Conservation (phyloP, 2,113 vertebrate genomes). For the Gracilinanus agilis region DNA sequence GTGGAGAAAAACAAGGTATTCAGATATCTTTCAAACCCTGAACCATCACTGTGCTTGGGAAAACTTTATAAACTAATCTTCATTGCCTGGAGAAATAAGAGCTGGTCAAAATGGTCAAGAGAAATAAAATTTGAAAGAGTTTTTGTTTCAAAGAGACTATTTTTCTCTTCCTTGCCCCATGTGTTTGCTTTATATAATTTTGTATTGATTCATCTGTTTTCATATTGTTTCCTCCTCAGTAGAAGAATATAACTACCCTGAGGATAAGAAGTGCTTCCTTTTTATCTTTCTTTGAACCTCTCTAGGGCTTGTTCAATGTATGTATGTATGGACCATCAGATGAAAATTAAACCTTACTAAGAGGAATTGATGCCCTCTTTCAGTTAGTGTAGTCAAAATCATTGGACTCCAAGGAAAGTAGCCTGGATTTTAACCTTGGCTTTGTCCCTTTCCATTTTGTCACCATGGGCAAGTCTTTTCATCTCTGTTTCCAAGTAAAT, state of each 20-base stretch:
- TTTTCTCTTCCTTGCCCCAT: background rate
- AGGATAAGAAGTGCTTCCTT: background rate
- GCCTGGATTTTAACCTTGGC: background rate
- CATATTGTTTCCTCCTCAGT: background rate
- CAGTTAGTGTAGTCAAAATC: background rate
- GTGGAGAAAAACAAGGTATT: background rate
- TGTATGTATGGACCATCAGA: background rate
- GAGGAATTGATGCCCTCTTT: background rate
- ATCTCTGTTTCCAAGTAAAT: background rate
- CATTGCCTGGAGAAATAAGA: background rate
- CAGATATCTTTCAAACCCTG: constrained; percentile 17
- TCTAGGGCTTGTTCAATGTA: background rate
- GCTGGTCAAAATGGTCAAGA: background rate
- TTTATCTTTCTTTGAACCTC: background rate
- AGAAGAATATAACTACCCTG: background rate
- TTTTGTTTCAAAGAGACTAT: background rate
- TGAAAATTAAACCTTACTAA: constrained; percentile 33
- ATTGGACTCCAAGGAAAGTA: background rate
- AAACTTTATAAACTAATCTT: background rate
- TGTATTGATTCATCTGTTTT: background rate
- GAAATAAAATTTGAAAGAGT: background rate
- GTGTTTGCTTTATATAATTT: background rate
- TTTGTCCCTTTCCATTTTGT: background rate
- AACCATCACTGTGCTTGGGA: constrained; percentile 29
- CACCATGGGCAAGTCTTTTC: background rate